A percentile compares a stretch with the other conserved stretches of the same genome.
phyloP scores from a whole-genome alignment of 2,797 vertebrate genomes.

The Pelochelys cantorii region DNA sequence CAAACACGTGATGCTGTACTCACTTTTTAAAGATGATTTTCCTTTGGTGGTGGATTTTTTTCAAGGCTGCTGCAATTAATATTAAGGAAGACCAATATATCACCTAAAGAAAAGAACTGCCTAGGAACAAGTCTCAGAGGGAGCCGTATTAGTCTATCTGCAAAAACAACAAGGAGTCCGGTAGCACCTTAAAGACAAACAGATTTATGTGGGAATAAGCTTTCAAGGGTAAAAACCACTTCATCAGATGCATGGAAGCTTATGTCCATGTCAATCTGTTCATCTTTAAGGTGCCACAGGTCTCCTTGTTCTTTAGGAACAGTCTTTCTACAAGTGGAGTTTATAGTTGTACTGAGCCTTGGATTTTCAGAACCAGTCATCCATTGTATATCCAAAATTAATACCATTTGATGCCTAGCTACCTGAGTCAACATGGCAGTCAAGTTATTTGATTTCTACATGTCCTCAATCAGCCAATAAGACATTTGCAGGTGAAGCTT shows the following conservation, averaged over 20 bases:
- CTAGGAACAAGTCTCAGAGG: background rate
- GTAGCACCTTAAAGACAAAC: no score
- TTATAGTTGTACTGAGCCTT: background rate
- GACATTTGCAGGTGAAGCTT: slow-evolving; percentile 42
- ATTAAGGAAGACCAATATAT: background rate
- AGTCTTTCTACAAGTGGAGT: background rate
- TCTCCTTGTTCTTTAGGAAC: background rate
- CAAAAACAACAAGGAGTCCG: no score
- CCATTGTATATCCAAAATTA: slow-evolving; percentile 37
- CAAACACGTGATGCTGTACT: background rate
- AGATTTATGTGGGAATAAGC: no score
- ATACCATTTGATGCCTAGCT: background rate
- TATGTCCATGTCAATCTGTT: no score
- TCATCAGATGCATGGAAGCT: no score
- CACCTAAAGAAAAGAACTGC: background rate
- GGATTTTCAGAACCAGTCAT: slow-evolving; percentile 25
- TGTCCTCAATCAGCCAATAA: slow-evolving; percentile 52
- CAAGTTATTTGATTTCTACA: slow-evolving; percentile 53
- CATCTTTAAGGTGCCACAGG: no score
- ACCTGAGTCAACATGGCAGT: background rate
- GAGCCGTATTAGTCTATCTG: no score
- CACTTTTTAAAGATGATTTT: background rate
- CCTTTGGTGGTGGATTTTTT: background rate
- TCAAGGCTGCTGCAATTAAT: background rate
- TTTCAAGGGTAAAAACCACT: no score